Percentiles rank a stretch among this genome's conserved stretches.
phyloP scores from a whole-genome alignment of 1,140 invertebrate genomes.

The Drosophila miranda region DNA sequence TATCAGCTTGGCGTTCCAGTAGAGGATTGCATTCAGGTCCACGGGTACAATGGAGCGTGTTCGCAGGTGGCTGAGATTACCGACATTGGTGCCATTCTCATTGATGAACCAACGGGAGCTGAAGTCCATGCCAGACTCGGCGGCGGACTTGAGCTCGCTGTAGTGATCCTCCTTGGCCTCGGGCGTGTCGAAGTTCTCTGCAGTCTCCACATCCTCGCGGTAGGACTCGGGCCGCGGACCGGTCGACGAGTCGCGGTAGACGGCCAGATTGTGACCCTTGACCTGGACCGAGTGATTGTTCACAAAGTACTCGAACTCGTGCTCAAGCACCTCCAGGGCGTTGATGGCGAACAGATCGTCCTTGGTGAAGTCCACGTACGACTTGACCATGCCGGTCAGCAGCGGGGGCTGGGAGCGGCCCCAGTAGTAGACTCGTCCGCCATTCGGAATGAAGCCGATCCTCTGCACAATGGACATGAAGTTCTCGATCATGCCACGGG shows the following conservation, averaged over 20 bases:
- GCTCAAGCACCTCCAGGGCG: conserved; percentile 89
- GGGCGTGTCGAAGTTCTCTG: conserved; percentile 84
- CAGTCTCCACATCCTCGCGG: conserved; percentile 87
- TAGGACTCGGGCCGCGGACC: conserved; percentile 95
- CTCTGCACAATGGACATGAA: conserved; percentile 89
- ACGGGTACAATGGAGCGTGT: conserved; percentile 93
- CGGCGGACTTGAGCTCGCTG: conserved; percentile 92
- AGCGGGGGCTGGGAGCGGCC: conserved; percentile 93
- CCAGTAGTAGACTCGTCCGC: conserved; percentile 93
- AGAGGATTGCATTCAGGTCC: conserved; percentile 93
- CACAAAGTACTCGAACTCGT: conserved; percentile 92
- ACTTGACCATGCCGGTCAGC: conserved; percentile 92
- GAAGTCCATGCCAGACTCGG: conserved; percentile 98
- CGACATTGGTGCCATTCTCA: conserved; percentile 88
- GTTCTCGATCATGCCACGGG: conserved; percentile 91
- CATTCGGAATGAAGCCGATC: conserved; percentile 95
- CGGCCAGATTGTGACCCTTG: conserved; percentile 86
- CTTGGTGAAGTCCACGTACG: conserved; percentile 88
- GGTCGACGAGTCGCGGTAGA: conserved; percentile 88
- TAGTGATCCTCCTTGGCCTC: conserved; percentile 90
- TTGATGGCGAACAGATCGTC: conserved; percentile 88
- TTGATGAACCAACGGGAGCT: conserved; percentile 93
- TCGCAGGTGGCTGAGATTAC: conserved; percentile 88
- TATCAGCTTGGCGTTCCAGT: conserved; percentile 91
- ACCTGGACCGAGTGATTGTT: conserved; percentile 88